Evolutionary conservation across 2,797 vertebrate genomes (phyloP).

Genomic region (Pygocentrus nattereri): DNA sequence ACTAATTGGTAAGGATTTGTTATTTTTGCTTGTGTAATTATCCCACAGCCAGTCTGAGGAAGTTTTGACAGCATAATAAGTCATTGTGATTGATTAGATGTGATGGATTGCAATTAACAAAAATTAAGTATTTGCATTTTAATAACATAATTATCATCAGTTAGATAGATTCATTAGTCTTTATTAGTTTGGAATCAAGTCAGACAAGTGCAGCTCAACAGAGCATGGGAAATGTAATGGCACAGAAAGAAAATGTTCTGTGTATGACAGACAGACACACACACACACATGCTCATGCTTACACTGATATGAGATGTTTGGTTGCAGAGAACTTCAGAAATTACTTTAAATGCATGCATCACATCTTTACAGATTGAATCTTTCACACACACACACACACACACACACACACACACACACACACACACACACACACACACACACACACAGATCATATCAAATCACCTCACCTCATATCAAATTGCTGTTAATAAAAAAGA

Average conservation of each 20-base stretch:
- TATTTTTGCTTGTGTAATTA: slow-evolving; percentile 32
- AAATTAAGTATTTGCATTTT: slow-evolving; percentile 97
- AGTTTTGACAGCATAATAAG: slow-evolving; percentile 58
- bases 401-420: not conserved
- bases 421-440: slow-evolving; percentile 1
- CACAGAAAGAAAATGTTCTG: slow-evolving; percentile 60
- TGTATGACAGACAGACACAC: slow-evolving; percentile 24
- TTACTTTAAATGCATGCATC: slow-evolving; percentile 53
- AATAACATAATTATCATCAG: slow-evolving; percentile 94
- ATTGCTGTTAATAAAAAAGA: slow-evolving; percentile 43
- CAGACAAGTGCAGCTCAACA: slow-evolving; percentile 79
- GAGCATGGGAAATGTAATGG: slow-evolving; percentile 77
- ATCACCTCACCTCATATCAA: slow-evolving; percentile 40
- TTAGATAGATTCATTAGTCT: slow-evolving; percentile 96
- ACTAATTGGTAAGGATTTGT: slow-evolving; percentile 43
- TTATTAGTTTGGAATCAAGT: slow-evolving; percentile 88
- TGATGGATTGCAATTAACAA: slow-evolving; percentile 92
- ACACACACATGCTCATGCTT: not conserved
- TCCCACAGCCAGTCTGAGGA: slow-evolving; percentile 28
- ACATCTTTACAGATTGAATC: slow-evolving; percentile 40
- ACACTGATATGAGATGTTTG: slow-evolving; percentile 22
- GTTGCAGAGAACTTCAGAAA: slow-evolving; percentile 17
- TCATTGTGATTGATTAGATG: slow-evolving; percentile 86
- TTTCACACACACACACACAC: not conserved
- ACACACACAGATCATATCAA: slow-evolving; percentile 5